phyloP scores from a whole-genome alignment of 2,888 invertebrate species.

The Rhorus exstirpatorius region DNA sequence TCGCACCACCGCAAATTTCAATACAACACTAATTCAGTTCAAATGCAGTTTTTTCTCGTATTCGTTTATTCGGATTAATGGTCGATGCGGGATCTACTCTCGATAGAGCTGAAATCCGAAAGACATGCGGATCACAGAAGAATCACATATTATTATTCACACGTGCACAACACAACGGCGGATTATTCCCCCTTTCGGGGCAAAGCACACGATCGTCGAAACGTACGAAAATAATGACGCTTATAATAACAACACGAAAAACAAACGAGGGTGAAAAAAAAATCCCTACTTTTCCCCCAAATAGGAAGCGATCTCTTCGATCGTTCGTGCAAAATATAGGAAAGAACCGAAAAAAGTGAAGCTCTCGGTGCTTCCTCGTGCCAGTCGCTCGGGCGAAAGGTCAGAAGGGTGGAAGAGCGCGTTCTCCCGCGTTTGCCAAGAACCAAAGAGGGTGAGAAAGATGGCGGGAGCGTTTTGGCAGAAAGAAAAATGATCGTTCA shows the following conservation, averaged over 20 bases:
- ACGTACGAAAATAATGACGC: conserved; percentile 4
- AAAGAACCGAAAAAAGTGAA: conserved; percentile 30
- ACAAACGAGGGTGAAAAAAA: conserved; percentile 6
- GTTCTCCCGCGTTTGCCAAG: conserved; percentile 13
- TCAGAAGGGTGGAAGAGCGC: neutral
- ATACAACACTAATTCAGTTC: too few species aligned
- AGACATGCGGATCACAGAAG: too few species aligned
- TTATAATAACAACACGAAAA: conserved; percentile 23
- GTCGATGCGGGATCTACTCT: too few species aligned
- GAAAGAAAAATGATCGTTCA: neutral
- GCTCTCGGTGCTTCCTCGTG: conserved; percentile 69
- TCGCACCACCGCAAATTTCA: too few species aligned
- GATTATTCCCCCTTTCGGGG: neutral
- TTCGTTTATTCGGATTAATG: too few species aligned
- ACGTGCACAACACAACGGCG: neutral
- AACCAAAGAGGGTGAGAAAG: neutral
- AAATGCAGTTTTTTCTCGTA: too few species aligned
- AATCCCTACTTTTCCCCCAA: neutral
- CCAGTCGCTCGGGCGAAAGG: conserved; percentile 58
- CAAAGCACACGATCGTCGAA: conserved; percentile 14
- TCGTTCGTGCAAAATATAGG: conserved; percentile 34
- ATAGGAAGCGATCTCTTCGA: conserved; percentile 5
- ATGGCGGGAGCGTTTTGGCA: neutral
- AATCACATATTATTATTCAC: neutral
- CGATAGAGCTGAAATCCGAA: too few species aligned